Base-by-base conservation (phyloP, 2,888 invertebrate genomes). In the Caenorhabditis sp. region DNA sequence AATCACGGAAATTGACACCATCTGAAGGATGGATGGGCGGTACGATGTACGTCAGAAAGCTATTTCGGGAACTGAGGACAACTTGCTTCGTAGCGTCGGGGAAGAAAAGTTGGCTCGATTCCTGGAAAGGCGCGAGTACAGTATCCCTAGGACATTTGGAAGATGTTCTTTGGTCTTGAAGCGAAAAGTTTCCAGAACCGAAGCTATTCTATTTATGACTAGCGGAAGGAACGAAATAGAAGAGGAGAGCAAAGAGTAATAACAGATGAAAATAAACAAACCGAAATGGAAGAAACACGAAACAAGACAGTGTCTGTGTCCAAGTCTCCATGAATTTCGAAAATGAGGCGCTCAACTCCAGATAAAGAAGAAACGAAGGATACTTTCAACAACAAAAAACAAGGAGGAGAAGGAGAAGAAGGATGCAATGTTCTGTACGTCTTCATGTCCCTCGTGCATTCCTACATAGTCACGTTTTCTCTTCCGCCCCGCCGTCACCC, bases 1-100 rank as follows among this genome's bases (percentile, higher is more conserved):
- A 53, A 53, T 35, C 28, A 56, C 55, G 55, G 56, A 67, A 67
- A 67, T 67, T 67, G 67, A 67, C 67, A 67, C 67, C 67, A 56
- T 67, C 35, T 67, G 50, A 18, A 40, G 40, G 13, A 32, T 32
- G 13, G 50, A 15, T 13, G 51, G 15, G 20, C 22, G 37, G 13
- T 32, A 51, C 35, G 53, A 40, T 32, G 20, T 37, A 67, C 51
- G 40, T 60, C 35, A 37, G 9, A 3, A 32, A 44, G 22, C 24
- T 32, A 37, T 65, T 50, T 50, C 5, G 18, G 53, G 37, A 35
- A 53, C 6, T 11, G 40, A 40, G 13, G 40, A 11, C 9, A 11
- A 40, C 13, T 40, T 40, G 32, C 4, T 32, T 9, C 5, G 32
- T 6, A 6, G 5, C 5, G 5, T 32, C 9, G 4, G 5, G 32